Percentiles rank a stretch among this genome's conserved stretches.
phyloP scores from a whole-genome alignment of 2,113 vertebrate genomes.

The Malurus alboscapulatus region DNA sequence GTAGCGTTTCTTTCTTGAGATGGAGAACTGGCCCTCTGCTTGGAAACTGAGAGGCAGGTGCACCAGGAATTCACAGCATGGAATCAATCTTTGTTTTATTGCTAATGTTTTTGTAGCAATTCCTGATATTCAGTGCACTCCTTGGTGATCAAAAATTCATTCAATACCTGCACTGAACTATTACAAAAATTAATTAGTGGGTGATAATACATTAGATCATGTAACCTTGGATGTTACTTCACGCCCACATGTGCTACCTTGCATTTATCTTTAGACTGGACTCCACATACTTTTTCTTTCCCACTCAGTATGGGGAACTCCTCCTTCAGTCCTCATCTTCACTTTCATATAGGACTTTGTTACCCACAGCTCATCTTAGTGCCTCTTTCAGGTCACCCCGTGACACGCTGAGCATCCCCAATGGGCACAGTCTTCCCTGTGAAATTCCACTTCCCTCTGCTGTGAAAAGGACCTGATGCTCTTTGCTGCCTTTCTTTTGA shows the following conservation, averaged over 20 bases:
- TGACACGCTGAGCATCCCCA: not conserved
- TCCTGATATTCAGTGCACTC: not conserved
- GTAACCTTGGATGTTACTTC: not conserved
- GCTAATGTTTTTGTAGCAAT: not conserved
- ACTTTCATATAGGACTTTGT: fast-evolving
- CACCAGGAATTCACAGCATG: not conserved
- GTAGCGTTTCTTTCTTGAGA: not conserved
- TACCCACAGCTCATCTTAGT: not conserved
- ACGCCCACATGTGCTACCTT: not conserved
- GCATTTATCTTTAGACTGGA: not conserved
- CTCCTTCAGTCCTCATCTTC: not conserved
- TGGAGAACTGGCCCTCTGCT: not conserved
- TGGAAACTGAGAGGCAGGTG: not conserved
- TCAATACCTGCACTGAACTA: not conserved
- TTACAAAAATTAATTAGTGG: not conserved
- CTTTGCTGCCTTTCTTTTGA: not conserved
- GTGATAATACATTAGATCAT: not conserved
- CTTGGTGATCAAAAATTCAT: not conserved
- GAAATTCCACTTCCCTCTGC: not conserved
- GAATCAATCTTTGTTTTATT: not conserved
- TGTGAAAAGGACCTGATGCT: not conserved
- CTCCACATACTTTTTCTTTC: not conserved
- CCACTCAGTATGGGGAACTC: not conserved
- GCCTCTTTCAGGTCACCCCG: not conserved
- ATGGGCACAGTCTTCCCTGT: not conserved